These are phyloP conservation scores for Hystrix cristata DNA, from an alignment of 2,113 vertebrate genomes.

Conservation along the genomic window DNA sequence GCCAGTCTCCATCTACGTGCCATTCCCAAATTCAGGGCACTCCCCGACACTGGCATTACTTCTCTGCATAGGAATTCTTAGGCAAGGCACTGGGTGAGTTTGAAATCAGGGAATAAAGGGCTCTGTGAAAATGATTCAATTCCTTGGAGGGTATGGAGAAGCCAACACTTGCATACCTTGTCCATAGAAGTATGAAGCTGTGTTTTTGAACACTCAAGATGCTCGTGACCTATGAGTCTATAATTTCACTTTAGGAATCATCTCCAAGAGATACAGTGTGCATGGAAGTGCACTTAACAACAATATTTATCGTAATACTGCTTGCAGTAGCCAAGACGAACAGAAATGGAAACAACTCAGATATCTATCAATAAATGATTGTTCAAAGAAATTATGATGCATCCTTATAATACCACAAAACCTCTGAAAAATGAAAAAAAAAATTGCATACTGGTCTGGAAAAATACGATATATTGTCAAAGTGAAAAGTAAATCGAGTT, in stretches of 20 bases:
- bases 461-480: background rate
- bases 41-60: background rate
- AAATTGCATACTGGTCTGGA: background rate
- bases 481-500: conserved; percentile 49
- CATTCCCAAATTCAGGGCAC: accelerated
- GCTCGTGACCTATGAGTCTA: background rate
- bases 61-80: background rate
- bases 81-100: accelerated
- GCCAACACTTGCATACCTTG: background rate
- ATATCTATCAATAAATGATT: background rate
- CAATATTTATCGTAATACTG: background rate
- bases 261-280: background rate
- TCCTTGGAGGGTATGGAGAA: background rate
- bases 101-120: background rate
- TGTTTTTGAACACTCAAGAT: background rate
- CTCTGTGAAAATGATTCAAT: background rate
- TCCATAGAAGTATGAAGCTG: background rate
- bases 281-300: background rate
- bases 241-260: background rate
- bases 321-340: background rate
- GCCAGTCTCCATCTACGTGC: background rate
- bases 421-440: background rate
- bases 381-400: background rate
- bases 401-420: background rate
- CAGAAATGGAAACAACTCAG: background rate